Evolutionary conservation across 2,113 vertebrate genomes (phyloP).

Genomic region (Anolis sagrei): DNA sequence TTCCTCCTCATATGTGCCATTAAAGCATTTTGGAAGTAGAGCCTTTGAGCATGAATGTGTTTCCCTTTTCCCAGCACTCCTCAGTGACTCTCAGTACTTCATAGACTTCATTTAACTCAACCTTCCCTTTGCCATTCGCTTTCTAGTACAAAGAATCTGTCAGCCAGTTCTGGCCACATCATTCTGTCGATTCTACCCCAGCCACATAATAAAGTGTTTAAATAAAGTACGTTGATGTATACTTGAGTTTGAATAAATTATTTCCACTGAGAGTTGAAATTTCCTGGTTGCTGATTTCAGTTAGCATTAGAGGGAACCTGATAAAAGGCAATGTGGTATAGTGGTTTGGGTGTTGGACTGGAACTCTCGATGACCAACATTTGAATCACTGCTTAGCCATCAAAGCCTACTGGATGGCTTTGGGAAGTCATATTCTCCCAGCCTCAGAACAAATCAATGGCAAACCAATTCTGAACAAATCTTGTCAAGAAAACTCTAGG

Average conservation of each 20-base stretch:
- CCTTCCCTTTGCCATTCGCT: neutral
- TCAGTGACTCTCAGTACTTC: neutral
- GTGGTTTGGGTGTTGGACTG: too few species aligned
- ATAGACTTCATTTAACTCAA: neutral
- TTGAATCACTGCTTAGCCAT: too few species aligned
- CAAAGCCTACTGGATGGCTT: too few species aligned
- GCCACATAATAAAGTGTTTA: neutral
- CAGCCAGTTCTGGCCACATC: too few species aligned
- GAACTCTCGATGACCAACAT: too few species aligned
- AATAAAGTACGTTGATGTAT: neutral
- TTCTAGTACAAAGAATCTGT: neutral
- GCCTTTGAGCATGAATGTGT: slow-evolving; percentile 33
- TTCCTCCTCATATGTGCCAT: slow-evolving; percentile 56
- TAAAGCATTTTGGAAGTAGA: slow-evolving; percentile 67
- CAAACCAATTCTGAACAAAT: too few species aligned
- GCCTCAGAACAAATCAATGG: too few species aligned
- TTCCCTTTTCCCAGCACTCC: slow-evolving; percentile 12
- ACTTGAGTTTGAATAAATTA: slow-evolving; percentile 17
- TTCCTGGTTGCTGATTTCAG: neutral
- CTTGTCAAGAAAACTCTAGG: too few species aligned
- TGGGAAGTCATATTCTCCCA: too few species aligned
- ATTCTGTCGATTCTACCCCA: too few species aligned
- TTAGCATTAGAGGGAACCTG: neutral
- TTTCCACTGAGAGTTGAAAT: neutral
- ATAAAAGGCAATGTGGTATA: neutral